Conservation (phyloP, 2,797 vertebrate genomes). For the Okamejei kenojei region DNA sequence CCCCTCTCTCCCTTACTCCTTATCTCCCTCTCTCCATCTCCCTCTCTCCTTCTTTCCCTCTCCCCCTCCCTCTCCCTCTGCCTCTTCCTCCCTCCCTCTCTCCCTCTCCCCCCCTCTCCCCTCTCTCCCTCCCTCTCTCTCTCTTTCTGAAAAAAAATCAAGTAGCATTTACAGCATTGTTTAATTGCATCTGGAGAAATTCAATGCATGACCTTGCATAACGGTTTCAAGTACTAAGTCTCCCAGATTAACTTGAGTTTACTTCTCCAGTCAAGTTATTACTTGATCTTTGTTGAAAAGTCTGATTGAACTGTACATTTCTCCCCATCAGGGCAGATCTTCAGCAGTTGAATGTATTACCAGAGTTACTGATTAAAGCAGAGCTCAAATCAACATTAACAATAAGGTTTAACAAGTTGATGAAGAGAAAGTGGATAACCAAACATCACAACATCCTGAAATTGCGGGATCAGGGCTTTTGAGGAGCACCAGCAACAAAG, state of each 20-base stretch:
- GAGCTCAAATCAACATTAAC: background rate
- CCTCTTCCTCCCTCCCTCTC: no score
- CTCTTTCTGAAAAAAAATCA: background rate
- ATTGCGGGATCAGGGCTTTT: background rate
- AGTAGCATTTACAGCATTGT: background rate
- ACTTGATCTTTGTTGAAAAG: background rate
- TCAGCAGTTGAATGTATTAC: background rate
- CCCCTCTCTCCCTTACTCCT: no score
- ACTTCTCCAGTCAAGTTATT: background rate
- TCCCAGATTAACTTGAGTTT: background rate
- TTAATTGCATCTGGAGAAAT: background rate
- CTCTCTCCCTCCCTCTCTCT: no score
- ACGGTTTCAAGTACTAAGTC: background rate
- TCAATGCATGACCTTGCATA: background rate
- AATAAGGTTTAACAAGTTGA: background rate
- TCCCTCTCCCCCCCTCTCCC: no score
- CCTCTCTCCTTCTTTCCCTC: no score
- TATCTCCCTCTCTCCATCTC: no score
- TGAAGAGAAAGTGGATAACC: background rate
- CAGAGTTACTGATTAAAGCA: background rate
- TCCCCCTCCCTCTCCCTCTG: no score
- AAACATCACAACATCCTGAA: background rate
- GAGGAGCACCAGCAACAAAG: background rate
- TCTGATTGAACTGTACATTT: background rate
- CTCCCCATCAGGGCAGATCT: background rate